Evolutionary conservation across 2,113 vertebrate genomes (phyloP), one percentile per base, ranked within the genome.

Genomic region (Petroica traversi): DNA sequence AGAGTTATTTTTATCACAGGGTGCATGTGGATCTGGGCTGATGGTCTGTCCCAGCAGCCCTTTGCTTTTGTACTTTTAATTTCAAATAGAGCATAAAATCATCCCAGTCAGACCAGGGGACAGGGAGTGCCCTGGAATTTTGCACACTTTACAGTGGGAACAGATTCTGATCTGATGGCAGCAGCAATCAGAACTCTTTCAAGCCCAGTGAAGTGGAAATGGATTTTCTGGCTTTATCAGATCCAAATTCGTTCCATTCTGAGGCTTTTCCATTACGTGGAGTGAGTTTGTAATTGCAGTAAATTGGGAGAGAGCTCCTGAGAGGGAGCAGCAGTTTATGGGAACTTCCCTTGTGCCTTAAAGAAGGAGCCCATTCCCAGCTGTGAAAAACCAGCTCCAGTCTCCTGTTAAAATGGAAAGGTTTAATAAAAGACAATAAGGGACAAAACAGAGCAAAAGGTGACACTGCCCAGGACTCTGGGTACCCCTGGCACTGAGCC

Each of bases 231-330:
- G 31, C 17, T 84, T 84, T 25, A 36, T 72, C 59, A 48, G 69
- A 6, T 17, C 3, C 11, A 77, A 22, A 12, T 7, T 33, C 0
- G 1, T 57, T 29, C 72, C 1, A 1, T 38, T 26, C 46, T 3
- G 61, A 62, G 24, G 28, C 24, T 67, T 22, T 64, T 40, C 41
- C 34, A 5, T 31, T 4, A 11, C 20, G 7, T 26, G 28, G 9
- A 34, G n/a, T 5, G 22, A 43, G 31, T 78, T 11, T n/a, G 67
- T 34, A 1, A 10, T 54, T 28, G 14, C 54, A 40, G 33, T 9
- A 2, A 46, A 22, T 1, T 3, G 33, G 43, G 41, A 49, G 49
- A 34, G 12, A 54, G 26, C 20, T 62, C 28, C 34, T 1, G 5
- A 4, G 29, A 40, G 31, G 31, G 11, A 36, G 31, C 4, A 57